Conservation (phyloP, 1,140 invertebrate species). For the Atta cephalotes region DNA sequence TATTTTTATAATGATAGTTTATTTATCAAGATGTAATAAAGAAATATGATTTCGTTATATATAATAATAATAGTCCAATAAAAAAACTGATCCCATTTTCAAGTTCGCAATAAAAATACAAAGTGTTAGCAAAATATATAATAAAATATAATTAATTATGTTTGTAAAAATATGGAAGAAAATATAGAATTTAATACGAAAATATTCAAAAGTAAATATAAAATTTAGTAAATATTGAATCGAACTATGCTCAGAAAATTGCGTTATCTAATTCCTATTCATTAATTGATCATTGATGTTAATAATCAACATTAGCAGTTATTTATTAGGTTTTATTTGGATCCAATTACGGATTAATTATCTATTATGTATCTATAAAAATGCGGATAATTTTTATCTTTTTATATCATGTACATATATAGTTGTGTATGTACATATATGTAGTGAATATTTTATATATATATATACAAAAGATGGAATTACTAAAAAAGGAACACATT, state of each 20-base stretch:
- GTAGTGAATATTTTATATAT: not conserved
- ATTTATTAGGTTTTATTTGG: not conserved
- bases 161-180: constrained; percentile 7
- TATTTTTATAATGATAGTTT: constrained; percentile 16
- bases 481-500: not conserved
- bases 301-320: not conserved
- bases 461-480: constrained; percentile 20
- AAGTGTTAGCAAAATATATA: constrained; percentile 13
- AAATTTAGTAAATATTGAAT: not conserved
- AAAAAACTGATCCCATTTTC: constrained; percentile 20
- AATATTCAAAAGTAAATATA: not conserved
- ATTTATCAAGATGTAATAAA: not conserved
- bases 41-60: not conserved
- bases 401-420: not conserved
- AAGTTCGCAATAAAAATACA: constrained; percentile 2
- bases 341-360: not conserved
- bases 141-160: not conserved
- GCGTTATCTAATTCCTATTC: too few species aligned
- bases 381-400: not conserved
- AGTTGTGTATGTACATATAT: not conserved
- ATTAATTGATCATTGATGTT: not conserved
- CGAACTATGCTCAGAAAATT: not conserved
- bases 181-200: not conserved
- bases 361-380: not conserved
- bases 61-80: constrained; percentile 24